Evolutionary conservation across 1,140 invertebrate genomes (phyloP).

Genomic region (Caerostris darwini): DNA sequence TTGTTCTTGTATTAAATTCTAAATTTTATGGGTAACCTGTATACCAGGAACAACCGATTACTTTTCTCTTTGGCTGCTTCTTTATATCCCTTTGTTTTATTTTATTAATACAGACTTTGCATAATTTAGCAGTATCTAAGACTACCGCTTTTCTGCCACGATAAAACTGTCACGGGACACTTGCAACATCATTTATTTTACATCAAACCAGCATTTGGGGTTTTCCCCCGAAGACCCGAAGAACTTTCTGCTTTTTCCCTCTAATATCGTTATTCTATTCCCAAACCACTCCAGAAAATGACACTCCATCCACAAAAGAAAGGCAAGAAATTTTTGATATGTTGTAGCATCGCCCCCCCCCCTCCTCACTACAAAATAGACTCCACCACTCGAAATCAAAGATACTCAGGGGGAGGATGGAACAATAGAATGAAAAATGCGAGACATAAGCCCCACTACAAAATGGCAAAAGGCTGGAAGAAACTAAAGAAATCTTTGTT

Average conservation of each 20-base stretch:
- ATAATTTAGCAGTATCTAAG: no score
- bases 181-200: background rate
- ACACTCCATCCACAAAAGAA: background rate
- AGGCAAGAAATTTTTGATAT: slow-evolving; percentile 13
- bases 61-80: no score
- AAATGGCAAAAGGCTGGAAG: background rate
- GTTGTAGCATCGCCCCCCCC: background rate
- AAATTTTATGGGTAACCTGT: no score
- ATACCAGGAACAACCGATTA: no score
- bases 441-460: background rate
- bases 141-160: no score
- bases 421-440: slow-evolving; percentile 33
- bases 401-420: background rate
- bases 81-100: no score
- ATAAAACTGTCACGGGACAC: background rate
- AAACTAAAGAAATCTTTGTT: background rate
- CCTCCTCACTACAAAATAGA: slow-evolving; percentile 9
- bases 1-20: no score
- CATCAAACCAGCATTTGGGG: background rate
- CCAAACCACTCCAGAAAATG: slow-evolving; percentile 12
- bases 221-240: background rate
- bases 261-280: slow-evolving; percentile 13
- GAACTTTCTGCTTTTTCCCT: background rate
- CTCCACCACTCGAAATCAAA: slow-evolving; percentile 8
- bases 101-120: no score